Evolutionary conservation across 30 jellyfish, hydroid and myxozoan genomes (phyloP).

Genomic region (Aurelia coerulea): DNA sequence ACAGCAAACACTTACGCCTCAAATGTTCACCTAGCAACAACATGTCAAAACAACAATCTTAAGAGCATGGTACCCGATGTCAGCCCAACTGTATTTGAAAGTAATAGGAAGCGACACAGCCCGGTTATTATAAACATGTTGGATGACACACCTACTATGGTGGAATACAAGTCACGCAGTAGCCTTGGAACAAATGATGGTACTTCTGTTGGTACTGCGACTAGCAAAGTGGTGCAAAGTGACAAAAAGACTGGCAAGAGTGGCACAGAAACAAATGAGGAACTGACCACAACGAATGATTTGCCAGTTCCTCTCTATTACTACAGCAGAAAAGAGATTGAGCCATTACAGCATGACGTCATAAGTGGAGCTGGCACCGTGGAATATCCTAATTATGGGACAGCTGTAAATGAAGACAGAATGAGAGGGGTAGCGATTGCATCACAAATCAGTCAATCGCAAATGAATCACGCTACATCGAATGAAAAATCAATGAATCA

Average conservation of each 20-base stretch:
- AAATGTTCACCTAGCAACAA: not conserved
- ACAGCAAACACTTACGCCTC: not conserved
- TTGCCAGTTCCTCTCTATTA: conserved; percentile 47
- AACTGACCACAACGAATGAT: not conserved
- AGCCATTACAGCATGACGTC: not conserved
- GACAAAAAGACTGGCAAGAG: not conserved
- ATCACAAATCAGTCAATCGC: no score
- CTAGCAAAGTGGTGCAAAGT: not conserved
- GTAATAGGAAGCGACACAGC: no score
- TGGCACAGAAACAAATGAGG: conserved; percentile 8
- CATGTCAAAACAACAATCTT: not conserved
- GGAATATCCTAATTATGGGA: not conserved
- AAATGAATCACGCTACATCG: no score
- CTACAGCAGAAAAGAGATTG: conserved; percentile 15
- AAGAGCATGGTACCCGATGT: no score
- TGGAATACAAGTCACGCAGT: not conserved
- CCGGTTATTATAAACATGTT: no score
- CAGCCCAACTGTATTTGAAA: no score
- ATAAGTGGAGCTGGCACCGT: not conserved
- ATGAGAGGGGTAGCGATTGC: no score
- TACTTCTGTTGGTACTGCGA: not conserved
- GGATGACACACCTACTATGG: not conserved
- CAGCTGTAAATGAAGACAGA: not conserved
- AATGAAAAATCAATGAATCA: no score
- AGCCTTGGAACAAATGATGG: not conserved